Evolutionary conservation across 2,888 invertebrate genomes (phyloP).

Genomic region (Teleogryllus oceanicus): DNA sequence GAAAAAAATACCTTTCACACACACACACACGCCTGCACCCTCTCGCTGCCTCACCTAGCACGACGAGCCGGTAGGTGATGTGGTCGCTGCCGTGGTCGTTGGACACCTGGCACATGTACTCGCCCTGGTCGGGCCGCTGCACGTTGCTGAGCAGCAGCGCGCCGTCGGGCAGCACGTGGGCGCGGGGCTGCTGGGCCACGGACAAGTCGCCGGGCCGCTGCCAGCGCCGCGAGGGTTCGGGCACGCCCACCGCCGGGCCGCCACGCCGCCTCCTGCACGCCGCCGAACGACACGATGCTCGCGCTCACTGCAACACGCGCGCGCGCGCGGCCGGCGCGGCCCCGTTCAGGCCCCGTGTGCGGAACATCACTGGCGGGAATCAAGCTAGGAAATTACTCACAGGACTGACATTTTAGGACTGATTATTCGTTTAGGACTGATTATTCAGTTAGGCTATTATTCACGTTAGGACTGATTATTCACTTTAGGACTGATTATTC

Average conservation of each 20-base stretch:
- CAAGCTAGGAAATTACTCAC: no score
- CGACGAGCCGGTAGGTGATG: constrained; percentile 40
- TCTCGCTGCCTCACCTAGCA: constrained; percentile 37
- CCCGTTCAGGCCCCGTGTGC: no score
- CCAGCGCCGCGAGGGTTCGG: constrained; percentile 39
- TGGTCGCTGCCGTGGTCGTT: constrained; percentile 39
- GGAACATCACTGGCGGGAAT: no score
- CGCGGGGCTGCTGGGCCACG: constrained; percentile 24
- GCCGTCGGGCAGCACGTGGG: constrained; percentile 37
- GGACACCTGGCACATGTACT: constrained; percentile 41
- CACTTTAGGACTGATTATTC: no score
- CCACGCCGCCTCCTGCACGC: constrained; percentile 40
- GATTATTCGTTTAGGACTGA: no score
- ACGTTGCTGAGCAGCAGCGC: constrained; percentile 40
- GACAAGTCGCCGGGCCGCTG: constrained; percentile 27
- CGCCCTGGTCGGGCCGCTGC: constrained; percentile 41
- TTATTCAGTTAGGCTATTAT: no score
- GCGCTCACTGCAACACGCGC: constrained; percentile 39
- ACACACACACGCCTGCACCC: no score
- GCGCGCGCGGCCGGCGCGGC: not conserved
- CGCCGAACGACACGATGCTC: constrained; percentile 42
- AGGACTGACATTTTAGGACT: no score
- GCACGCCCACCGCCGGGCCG: constrained; percentile 41
- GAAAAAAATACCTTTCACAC: no score
- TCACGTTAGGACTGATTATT: no score